Evolutionary conservation across 1,140 invertebrate genomes (phyloP), one percentile per base, ranked within the genome.

Genomic region (Drosophila pseudoananassae): DNA sequence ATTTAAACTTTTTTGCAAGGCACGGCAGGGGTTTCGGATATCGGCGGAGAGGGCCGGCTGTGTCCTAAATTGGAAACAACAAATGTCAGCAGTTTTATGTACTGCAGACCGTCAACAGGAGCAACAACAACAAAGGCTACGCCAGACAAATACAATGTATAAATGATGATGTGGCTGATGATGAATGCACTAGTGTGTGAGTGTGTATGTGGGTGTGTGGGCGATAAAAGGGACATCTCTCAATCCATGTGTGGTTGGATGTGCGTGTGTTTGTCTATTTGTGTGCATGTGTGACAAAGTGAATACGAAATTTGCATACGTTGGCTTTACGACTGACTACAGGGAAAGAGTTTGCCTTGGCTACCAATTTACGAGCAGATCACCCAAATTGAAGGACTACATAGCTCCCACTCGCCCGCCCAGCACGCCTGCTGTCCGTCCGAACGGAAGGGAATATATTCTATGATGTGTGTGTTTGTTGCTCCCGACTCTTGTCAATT

Each of bases 91-190:
- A 85, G 74, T 78, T 87, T 87, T 87, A 82, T 85, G 64, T 70
- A 57, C 49, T 87, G 80, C 66, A 73, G 70, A 79, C 52, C 51
- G 73, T 54, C 45, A 54, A 31, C 65, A 66, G 45, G 45, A 69
- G 61, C 52, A 60, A 25, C 25, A 27, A 27, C 33, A 58, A 38
- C 46, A 29, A n/a, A 51, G 17, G 68, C 54, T 54, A 54, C 38
- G 60, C 40, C 74, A 76, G 73, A 85, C 82, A 76, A 87, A 81
- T 81, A 85, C 82, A 85, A 85, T 85, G 81, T 87, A 85, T 85
- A 85, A 85, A 85, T 85, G 82, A 85, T 85, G 81, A 85, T 85
- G 81, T 77, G 78, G 82, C 78, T 85, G 82, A 66, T 85, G 81
- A 87, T 77, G 81, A 78, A 87, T 87, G 78, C 78, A 75, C 79